Percentiles rank a stretch among this genome's conserved stretches.
phyloP scores from a whole-genome alignment of 1,140 invertebrate genomes.

The Achroia grisella region DNA sequence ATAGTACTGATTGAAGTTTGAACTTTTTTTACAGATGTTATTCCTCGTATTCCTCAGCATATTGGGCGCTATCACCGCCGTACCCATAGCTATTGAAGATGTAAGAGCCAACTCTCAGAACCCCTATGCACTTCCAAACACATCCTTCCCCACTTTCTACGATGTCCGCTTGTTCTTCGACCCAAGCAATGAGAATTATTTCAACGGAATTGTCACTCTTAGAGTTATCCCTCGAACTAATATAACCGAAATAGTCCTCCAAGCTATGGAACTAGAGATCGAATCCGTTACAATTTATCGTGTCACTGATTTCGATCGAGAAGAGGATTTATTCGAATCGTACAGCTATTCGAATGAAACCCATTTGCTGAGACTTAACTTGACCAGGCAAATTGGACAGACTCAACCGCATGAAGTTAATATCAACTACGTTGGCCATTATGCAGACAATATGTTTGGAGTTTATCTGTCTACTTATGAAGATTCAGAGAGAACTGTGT shows the following conservation, averaged over 20 bases:
- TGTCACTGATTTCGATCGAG: slow-evolving; percentile 5
- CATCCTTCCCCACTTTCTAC: slow-evolving; percentile 77
- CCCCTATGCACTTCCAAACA: slow-evolving; percentile 74
- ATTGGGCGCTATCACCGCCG: slow-evolving; percentile 24
- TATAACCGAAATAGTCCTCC: slow-evolving; percentile 69
- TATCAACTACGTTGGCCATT: slow-evolving; percentile 40
- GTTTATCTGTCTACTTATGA: slow-evolving; percentile 57
- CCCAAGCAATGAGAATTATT: slow-evolving; percentile 70
- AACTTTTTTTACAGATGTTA: slow-evolving; percentile 42
- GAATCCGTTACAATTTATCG: slow-evolving; percentile 20
- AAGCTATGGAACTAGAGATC: slow-evolving; percentile 60
- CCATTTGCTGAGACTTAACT: slow-evolving; percentile 45
- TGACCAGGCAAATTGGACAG: slow-evolving; percentile 16
- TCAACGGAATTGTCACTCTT: slow-evolving; percentile 77
- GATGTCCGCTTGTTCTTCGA: slow-evolving; percentile 78
- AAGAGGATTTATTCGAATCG: slow-evolving; percentile 20
- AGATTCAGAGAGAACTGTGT: slow-evolving; percentile 25
- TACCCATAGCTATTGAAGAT: slow-evolving; percentile 17
- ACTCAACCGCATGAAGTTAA: slow-evolving; percentile 29
- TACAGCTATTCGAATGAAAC: slow-evolving; percentile 39
- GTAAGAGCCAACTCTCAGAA: slow-evolving; percentile 17
- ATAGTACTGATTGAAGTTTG: too few relatives aligned
- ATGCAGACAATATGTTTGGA: slow-evolving; percentile 58
- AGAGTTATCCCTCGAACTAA: slow-evolving; percentile 47
- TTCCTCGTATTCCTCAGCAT: slow-evolving; percentile 34